Evolutionary conservation across 2,888 invertebrate species (phyloP).

Genomic region (Zhuqinia jingwanae): DNA sequence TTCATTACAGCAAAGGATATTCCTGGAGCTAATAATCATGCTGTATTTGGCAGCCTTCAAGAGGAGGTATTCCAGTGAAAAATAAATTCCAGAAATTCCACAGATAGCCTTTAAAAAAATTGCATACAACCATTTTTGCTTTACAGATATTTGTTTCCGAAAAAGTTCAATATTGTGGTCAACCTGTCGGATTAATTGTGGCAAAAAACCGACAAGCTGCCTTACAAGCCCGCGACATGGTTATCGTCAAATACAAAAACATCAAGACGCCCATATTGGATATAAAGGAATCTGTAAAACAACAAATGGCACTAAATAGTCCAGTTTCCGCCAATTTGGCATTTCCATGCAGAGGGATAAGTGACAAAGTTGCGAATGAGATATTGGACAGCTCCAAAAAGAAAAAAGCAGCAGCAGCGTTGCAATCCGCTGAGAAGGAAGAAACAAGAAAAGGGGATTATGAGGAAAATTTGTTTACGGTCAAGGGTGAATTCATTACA

Average conservation of each 20-base stretch:
- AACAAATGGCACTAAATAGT: neutral
- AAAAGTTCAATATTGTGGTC: slow-evolving; percentile 80
- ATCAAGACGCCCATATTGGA: slow-evolving; percentile 76
- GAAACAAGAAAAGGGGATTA: neutral
- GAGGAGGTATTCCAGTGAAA: slow-evolving; percentile 55
- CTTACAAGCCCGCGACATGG: slow-evolving; percentile 80
- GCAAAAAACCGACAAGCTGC: slow-evolving; percentile 80
- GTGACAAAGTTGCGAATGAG: slow-evolving; percentile 15
- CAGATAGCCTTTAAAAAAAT: too few species aligned
- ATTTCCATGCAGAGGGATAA: slow-evolving; percentile 48
- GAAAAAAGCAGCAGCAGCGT: neutral
- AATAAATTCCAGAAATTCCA: neutral
- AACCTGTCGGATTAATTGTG: slow-evolving; percentile 81
- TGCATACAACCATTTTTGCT: neutral
- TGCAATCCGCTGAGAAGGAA: too few species aligned
- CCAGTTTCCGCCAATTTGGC: neutral
- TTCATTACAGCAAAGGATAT: slow-evolving; percentile 87
- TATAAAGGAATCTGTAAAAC: slow-evolving; percentile 61
- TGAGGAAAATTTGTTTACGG: slow-evolving; percentile 77
- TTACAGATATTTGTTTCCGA: slow-evolving; percentile 80
- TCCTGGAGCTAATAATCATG: slow-evolving; percentile 85
- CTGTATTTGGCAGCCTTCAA: slow-evolving; percentile 39
- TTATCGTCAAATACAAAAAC: slow-evolving; percentile 80
- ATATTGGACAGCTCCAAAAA: slow-evolving; percentile 17
- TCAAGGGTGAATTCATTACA: slow-evolving; percentile 83